Percentiles rank a stretch among this genome's conserved stretches.
Evolutionary conservation across 2,113 vertebrate genomes (phyloP).

Genomic region (Helogale parvula): DNA sequence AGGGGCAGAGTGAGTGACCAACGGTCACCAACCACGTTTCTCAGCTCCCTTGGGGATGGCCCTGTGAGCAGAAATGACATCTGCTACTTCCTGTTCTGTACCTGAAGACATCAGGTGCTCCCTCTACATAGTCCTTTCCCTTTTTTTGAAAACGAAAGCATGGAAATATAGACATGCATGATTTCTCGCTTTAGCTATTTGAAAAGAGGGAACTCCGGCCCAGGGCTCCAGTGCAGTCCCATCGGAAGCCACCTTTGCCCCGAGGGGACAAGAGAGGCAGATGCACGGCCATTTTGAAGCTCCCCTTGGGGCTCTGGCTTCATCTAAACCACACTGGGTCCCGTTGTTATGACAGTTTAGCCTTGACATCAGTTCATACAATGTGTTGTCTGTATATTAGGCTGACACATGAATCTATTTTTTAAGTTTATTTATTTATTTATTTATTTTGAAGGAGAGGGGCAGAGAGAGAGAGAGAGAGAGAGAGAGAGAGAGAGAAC

Average conservation of each 20-base stretch:
- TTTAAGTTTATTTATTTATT: no score
- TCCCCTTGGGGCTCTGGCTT: background rate
- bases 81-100: background rate
- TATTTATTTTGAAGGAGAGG: no score
- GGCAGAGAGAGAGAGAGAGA: no score
- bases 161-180: background rate
- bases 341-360: background rate
- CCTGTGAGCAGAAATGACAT: no score
- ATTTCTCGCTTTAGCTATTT: background rate
- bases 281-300: background rate
- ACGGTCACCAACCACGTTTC: background rate
- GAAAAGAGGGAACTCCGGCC: background rate
- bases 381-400: no score
- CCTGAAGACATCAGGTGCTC: rapidly evolving
- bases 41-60: background rate
- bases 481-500: no score
- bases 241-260: no score
- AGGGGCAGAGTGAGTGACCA: rapidly evolving
- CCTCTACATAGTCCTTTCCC: background rate
- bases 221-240: rapidly evolving
- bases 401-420: no score
- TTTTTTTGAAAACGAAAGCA: background rate
- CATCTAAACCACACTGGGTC: no score
- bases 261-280: background rate
- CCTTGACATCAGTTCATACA: no score